Evolutionary conservation across 2,113 vertebrate genomes (phyloP).

Genomic region (Phyllopteryx taeniolatus): DNA sequence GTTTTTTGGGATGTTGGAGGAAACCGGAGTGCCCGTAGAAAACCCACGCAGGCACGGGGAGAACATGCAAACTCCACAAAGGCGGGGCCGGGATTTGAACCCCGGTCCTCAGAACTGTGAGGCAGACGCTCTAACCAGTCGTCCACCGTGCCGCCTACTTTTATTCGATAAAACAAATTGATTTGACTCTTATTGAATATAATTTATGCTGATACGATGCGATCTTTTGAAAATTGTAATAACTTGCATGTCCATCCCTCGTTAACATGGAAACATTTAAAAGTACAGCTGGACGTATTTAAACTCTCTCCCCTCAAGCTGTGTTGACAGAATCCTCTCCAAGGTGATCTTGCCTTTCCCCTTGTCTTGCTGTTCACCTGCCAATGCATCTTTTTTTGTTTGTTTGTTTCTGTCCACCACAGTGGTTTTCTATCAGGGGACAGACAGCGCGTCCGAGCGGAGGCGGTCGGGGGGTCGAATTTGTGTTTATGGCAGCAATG

Average conservation of each 20-base stretch:
- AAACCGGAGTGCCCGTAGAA: too few relatives aligned
- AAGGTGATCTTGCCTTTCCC: not conserved
- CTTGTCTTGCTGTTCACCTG: conserved; percentile 25
- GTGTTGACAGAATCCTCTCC: conserved; percentile 28
- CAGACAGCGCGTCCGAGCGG: conserved; percentile 27
- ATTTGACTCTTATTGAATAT: too few relatives aligned
- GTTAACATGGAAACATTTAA: not conserved
- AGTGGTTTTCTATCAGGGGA: conserved; percentile 36
- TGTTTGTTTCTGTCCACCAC: conserved; percentile 8
- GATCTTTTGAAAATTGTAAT: not conserved
- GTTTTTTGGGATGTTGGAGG: too few relatives aligned
- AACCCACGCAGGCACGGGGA: too few relatives aligned
- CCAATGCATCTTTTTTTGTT: conserved; percentile 21
- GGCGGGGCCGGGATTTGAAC: too few relatives aligned
- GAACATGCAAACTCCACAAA: too few relatives aligned
- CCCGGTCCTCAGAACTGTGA: too few relatives aligned
- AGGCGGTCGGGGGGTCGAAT: conserved; percentile 18
- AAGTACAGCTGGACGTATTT: not conserved
- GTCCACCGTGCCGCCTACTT: too few relatives aligned
- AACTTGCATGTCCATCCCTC: not conserved
- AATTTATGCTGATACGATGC: too few relatives aligned
- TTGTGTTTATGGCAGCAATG: conserved; percentile 46
- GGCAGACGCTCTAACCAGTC: too few relatives aligned
- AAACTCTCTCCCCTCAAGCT: conserved; percentile 5
- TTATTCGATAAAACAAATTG: too few relatives aligned